A percentile compares a stretch with the other conserved stretches of the same genome.
Conservation (phyloP, 2,797 vertebrate species). For the Chaunax sp. region DNA sequence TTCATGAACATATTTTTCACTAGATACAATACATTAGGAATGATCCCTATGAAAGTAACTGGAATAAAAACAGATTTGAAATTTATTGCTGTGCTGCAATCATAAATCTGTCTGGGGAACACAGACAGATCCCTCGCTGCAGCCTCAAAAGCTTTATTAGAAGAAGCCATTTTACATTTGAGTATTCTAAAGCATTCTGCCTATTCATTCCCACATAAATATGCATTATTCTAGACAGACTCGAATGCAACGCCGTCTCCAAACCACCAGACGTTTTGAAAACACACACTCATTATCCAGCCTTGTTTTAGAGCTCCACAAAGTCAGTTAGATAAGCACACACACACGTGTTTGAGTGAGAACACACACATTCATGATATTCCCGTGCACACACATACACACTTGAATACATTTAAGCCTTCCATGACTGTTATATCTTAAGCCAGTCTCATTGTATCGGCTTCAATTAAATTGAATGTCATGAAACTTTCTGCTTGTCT, state of each 20-base stretch:
- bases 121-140: constrained; percentile 68
- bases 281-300: constrained; percentile 72
- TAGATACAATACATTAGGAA: constrained; percentile 73
- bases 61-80: constrained; percentile 78
- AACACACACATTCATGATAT: neutral
- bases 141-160: constrained; percentile 81
- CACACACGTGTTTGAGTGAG: neutral
- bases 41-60: constrained; percentile 78
- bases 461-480: constrained; percentile 81
- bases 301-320: constrained; percentile 63
- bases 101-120: constrained; percentile 79
- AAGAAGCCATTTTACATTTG: constrained; percentile 74
- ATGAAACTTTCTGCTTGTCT: constrained; percentile 64
- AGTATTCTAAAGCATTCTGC: constrained; percentile 77
- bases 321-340: constrained; percentile 62
- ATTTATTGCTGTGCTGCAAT: constrained; percentile 76
- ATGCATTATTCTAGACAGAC: constrained; percentile 75
- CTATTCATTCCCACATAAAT: constrained; percentile 84
- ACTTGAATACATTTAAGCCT: constrained; percentile 43
- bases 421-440: constrained; percentile 63
- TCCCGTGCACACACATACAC: neutral
- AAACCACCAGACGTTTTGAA: constrained; percentile 66
- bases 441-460: constrained; percentile 71
- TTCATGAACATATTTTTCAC: constrained; percentile 75
- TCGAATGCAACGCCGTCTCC: constrained; percentile 45